phyloP scores from a whole-genome alignment of 2,113 vertebrate species.

The Tyrannus savana region DNA sequence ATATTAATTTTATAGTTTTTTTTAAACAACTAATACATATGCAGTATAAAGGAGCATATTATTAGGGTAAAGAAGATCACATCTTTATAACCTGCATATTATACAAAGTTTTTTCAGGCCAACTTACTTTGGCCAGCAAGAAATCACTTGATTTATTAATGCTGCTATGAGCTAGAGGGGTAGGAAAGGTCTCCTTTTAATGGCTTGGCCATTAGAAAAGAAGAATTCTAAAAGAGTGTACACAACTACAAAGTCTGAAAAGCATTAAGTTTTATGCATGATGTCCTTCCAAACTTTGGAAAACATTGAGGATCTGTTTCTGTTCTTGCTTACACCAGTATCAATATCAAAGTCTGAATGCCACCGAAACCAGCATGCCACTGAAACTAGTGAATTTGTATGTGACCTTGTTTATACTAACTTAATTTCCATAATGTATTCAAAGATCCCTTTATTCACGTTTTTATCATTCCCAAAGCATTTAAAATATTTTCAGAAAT shows the following conservation, averaged over 20 bases:
- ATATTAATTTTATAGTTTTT: background rate
- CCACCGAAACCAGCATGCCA: background rate
- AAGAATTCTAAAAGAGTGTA: conserved; percentile 7
- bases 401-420: background rate
- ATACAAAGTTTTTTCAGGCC: background rate
- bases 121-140: background rate
- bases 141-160: conserved; percentile 59
- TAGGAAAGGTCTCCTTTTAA: conserved; percentile 67
- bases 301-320: background rate
- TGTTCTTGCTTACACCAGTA: background rate
- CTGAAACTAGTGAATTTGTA: background rate
- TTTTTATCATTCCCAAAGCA: background rate
- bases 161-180: background rate
- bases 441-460: background rate
- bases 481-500: background rate
- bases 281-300: conserved; percentile 58
- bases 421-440: background rate
- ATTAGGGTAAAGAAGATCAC: background rate
- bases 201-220: conserved; percentile 58
- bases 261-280: conserved; percentile 31
- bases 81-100: background rate
- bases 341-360: background rate
- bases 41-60: background rate
- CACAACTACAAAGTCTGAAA: conserved; percentile 8
- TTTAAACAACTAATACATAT: background rate